phyloP scores from a whole-genome alignment of 2,888 invertebrate genomes.

The Zaprionus lineosus region DNA sequence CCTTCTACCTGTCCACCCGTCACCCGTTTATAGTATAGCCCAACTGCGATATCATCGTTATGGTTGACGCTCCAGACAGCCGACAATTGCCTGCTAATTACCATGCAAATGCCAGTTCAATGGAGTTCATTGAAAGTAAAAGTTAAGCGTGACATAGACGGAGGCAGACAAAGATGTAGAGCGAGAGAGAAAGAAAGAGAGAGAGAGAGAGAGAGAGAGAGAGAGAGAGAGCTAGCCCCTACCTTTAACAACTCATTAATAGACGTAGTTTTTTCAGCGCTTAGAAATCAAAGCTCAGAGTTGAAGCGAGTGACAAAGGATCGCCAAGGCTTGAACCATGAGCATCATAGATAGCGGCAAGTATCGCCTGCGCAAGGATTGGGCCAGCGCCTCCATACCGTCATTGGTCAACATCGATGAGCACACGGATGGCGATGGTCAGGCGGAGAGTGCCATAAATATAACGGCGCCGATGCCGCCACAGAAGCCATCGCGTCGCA shows the following conservation, averaged over 20 bases:
- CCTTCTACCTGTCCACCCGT: too few species aligned
- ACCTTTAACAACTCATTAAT: constrained; percentile 40
- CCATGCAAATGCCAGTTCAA: constrained; percentile 72
- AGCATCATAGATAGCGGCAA: constrained; percentile 82
- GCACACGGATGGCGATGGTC: constrained; percentile 73
- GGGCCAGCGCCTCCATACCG: constrained; percentile 82
- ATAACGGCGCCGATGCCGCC: constrained; percentile 70
- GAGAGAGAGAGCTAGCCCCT: constrained; percentile 3
- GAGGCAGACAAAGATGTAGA: too few species aligned
- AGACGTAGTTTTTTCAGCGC: constrained; percentile 54
- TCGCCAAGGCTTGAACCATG: constrained; percentile 68
- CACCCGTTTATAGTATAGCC: constrained; percentile 28
- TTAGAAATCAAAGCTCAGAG: constrained; percentile 44
- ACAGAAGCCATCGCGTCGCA: constrained; percentile 81
- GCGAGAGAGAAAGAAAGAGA: background rate
- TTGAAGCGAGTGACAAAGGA: constrained; percentile 24
- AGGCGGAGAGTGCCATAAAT: constrained; percentile 56
- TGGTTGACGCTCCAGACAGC: constrained; percentile 54
- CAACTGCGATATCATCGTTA: constrained; percentile 45
- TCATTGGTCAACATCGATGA: constrained; percentile 82
- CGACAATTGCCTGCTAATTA: constrained; percentile 72
- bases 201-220: constrained; percentile 12
- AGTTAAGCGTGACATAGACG: constrained; percentile 43
- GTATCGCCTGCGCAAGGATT: constrained; percentile 82
- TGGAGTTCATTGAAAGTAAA: constrained; percentile 77